Evolutionary conservation across 2,888 invertebrate genomes (phyloP).

Genomic region (Suillia variegata): DNA sequence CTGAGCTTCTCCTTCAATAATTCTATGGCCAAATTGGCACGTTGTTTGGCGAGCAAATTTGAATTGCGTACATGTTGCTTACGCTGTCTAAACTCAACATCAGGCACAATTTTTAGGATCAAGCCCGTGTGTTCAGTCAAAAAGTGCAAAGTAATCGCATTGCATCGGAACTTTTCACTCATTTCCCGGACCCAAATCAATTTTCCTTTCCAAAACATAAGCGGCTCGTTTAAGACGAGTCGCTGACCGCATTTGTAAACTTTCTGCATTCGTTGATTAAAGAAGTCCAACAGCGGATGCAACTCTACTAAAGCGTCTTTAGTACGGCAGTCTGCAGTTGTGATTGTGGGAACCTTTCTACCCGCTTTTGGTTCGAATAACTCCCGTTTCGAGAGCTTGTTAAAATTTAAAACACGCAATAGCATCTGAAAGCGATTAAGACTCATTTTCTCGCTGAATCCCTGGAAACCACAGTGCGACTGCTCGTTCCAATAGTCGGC

Average conservation of each 20-base stretch:
- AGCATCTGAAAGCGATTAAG: conserved; percentile 34
- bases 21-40: conserved; percentile 31
- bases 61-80: conserved; percentile 32
- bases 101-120: conserved; percentile 34
- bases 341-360: background rate
- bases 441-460: conserved; percentile 36
- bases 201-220: conserved; percentile 39
- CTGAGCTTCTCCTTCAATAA: conserved; percentile 31
- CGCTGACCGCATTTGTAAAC: conserved; percentile 39
- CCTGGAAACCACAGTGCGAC: conserved; percentile 33
- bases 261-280: conserved; percentile 39
- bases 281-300: conserved; percentile 30
- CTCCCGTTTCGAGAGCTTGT: conserved; percentile 13
- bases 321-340: conserved; percentile 8
- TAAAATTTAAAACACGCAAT: conserved; percentile 35
- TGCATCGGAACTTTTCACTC: conserved; percentile 34
- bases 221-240: conserved; percentile 42
- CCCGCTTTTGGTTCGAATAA: background rate
- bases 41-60: conserved; percentile 34
- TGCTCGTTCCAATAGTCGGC: conserved; percentile 39
- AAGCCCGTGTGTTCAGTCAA: conserved; percentile 40
- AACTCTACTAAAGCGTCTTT: conserved; percentile 13
- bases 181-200: conserved; percentile 35
- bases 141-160: conserved; percentile 37
- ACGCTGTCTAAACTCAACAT: conserved; percentile 26